Evolutionary conservation across 2,113 vertebrate genomes (phyloP).

Genomic region (Neodon shergylaensis): DNA sequence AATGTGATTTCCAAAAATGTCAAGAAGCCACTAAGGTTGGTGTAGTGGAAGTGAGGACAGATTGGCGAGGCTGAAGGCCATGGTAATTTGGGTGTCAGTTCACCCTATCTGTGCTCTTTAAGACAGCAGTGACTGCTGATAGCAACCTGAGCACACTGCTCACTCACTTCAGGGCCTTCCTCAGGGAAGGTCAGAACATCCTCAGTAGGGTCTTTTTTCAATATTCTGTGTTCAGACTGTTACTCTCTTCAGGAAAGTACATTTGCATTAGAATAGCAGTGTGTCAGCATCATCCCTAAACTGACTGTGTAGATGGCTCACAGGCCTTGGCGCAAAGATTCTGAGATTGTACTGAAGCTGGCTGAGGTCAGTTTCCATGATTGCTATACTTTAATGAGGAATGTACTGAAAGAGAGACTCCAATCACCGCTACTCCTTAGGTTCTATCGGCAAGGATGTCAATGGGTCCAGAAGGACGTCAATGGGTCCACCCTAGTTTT

Average conservation of each 20-base stretch:
- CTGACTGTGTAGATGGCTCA: not conserved
- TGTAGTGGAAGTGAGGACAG: no score
- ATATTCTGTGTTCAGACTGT: not conserved
- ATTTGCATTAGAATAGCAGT: not conserved
- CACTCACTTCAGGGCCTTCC: not conserved
- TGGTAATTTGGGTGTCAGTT: not conserved
- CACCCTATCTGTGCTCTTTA: not conserved
- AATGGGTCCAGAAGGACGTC: not conserved
- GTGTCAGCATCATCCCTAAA: not conserved
- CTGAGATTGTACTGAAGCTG: not conserved
- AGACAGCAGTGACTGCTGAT: not conserved
- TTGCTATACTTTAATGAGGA: not conserved
- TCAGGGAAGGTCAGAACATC: not conserved
- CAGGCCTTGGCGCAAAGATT: not conserved
- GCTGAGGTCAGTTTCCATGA: not conserved
- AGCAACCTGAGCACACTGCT: not conserved
- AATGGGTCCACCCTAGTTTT: not conserved
- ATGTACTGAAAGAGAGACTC: not conserved
- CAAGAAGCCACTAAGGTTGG: not conserved
- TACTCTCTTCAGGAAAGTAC: not conserved
- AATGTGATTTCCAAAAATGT: not conserved
- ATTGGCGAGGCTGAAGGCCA: no score
- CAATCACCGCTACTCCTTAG: no score
- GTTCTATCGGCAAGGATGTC: rapidly evolving
- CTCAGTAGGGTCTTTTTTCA: not conserved